phyloP scores from a whole-genome alignment of 2,888 invertebrate species.

The Vandiemenella viatica region DNA sequence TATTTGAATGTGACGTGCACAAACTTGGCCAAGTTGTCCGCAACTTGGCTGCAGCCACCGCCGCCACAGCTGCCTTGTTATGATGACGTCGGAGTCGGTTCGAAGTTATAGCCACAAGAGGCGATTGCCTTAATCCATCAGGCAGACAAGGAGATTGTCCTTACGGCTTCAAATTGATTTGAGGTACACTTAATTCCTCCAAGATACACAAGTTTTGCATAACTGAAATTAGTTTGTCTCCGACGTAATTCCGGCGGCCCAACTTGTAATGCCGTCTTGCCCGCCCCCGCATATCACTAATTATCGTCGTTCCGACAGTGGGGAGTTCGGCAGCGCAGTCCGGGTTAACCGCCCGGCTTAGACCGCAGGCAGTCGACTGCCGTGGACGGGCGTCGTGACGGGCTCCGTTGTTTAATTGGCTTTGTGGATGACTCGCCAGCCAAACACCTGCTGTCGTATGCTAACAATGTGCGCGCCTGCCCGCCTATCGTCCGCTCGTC shows the following conservation, averaged over 20 bases:
- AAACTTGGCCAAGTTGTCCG: background rate
- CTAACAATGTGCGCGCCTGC: too few relatives aligned
- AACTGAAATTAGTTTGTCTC: slow-evolving; percentile 11
- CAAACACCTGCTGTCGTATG: too few relatives aligned
- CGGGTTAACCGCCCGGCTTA: too few relatives aligned
- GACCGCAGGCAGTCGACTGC: too few relatives aligned
- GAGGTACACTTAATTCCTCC: slow-evolving; percentile 13
- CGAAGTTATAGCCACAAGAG: background rate
- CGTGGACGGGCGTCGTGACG: too few relatives aligned
- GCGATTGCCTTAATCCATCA: slow-evolving; percentile 15
- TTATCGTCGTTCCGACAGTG: too few relatives aligned
- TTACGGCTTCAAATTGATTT: slow-evolving; percentile 14
- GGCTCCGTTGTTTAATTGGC: too few relatives aligned
- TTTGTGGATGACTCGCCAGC: too few relatives aligned
- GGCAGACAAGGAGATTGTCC: slow-evolving; percentile 6
- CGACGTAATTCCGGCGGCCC: background rate
- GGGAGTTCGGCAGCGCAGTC: too few relatives aligned
- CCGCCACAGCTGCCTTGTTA: background rate
- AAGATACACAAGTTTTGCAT: slow-evolving; percentile 13
- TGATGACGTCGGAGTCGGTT: background rate
- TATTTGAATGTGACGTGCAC: slow-evolving; percentile 4
- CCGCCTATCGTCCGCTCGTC: too few relatives aligned
- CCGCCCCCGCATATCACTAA: too few relatives aligned
- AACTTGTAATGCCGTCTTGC: background rate
- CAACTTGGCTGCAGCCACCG: background rate